A percentile compares a stretch with the other conserved stretches of the same genome.
phyloP scores from a whole-genome alignment of 2,888 invertebrate species.

The Sycophila texana region DNA sequence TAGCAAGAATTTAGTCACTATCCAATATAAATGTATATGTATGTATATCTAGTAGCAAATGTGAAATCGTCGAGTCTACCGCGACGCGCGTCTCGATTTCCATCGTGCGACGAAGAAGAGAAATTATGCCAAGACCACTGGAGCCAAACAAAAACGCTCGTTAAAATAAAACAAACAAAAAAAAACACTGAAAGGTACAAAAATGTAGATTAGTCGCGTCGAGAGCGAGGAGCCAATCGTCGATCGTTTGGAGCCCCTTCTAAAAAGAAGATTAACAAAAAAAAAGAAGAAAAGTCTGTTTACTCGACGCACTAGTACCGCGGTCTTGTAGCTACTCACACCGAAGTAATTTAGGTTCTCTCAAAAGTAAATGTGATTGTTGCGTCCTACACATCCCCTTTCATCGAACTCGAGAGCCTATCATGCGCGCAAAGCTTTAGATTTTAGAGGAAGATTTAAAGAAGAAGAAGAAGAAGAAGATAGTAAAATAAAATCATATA shows the following conservation, averaged over 20 bases:
- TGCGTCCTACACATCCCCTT: slow-evolving; percentile 52
- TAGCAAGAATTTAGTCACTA: slow-evolving; percentile 53
- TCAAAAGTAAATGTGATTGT: slow-evolving; percentile 60
- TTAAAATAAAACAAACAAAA: slow-evolving; percentile 56
- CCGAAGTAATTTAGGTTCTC: slow-evolving; percentile 61
- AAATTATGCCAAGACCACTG: slow-evolving; percentile 57
- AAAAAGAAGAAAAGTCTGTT: slow-evolving; percentile 59
- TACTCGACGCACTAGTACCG: slow-evolving; percentile 61
- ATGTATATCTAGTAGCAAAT: slow-evolving; percentile 64
- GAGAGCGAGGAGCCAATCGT: slow-evolving; percentile 21
- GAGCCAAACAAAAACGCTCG: slow-evolving; percentile 39
- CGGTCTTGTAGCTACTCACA: slow-evolving; percentile 63
- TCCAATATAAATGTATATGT: slow-evolving; percentile 62
- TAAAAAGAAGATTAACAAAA: neutral
- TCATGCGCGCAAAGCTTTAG: slow-evolving; percentile 45
- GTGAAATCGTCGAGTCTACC: slow-evolving; percentile 60
- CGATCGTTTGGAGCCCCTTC: neutral
- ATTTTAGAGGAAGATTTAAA: slow-evolving; percentile 41
- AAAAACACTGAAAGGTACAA: slow-evolving; percentile 58
- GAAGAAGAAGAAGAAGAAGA: neutral
- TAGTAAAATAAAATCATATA: neutral
- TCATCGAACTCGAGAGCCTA: slow-evolving; percentile 45
- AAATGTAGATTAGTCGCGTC: slow-evolving; percentile 45
- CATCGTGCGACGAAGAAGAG: slow-evolving; percentile 21
- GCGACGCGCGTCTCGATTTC: slow-evolving; percentile 63